phyloP scores from a whole-genome alignment of 2,113 vertebrate genomes.

The Macrotis lagotis region DNA sequence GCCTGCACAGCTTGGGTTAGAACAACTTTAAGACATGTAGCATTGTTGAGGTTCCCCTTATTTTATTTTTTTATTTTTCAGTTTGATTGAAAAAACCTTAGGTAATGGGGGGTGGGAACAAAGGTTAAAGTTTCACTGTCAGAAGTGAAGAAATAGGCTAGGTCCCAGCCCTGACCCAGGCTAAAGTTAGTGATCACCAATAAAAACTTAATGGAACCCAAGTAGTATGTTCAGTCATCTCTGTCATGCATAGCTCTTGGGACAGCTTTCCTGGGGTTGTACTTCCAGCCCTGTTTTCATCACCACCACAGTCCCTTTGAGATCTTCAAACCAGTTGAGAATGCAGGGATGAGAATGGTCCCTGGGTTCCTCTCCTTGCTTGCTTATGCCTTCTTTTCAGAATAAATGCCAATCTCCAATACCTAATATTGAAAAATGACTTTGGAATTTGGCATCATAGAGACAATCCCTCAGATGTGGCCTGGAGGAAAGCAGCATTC shows the following conservation, averaged over 20 bases:
- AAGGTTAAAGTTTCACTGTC: neutral
- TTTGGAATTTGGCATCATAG: neutral
- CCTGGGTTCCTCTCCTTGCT: neutral
- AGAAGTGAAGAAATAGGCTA: neutral
- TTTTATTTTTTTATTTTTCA: conserved; percentile 20
- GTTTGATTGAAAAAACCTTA: conserved; percentile 28
- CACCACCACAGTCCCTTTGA: neutral
- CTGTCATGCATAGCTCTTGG: neutral
- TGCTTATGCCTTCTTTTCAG: neutral
- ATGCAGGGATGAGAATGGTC: neutral
- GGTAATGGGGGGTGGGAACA: neutral
- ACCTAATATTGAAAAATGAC: neutral
- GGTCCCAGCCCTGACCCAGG: neutral
- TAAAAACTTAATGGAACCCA: neutral
- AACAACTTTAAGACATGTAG: conserved; percentile 7
- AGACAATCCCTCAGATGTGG: neutral
- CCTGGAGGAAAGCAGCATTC: neutral
- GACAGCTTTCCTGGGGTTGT: neutral
- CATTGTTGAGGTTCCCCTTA: conserved; percentile 5
- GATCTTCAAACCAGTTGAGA: neutral
- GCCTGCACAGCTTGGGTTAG: neutral
- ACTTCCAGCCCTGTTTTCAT: neutral
- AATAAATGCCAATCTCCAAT: neutral
- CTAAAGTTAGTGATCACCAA: neutral
- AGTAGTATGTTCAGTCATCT: neutral